Conservation (phyloP, 2,113 vertebrate genomes). For the Neoarius graeffei region DNA sequence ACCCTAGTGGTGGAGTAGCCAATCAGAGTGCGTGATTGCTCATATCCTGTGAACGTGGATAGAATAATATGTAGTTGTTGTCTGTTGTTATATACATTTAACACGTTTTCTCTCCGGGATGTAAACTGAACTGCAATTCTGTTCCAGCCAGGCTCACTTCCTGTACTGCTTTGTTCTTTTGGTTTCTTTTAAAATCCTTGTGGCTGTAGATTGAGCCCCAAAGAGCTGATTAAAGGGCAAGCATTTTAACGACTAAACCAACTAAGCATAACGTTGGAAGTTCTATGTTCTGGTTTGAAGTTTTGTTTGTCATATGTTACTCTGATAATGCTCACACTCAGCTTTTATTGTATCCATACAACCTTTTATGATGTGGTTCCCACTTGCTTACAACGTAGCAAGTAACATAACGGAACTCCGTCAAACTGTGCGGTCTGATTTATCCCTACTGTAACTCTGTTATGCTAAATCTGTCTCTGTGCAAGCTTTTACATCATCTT, state of each 20-base stretch:
- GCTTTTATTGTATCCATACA: constrained; percentile 31
- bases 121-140: not conserved
- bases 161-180: constrained; percentile 39
- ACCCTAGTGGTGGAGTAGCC: no score
- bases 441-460: constrained; percentile 10
- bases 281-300: not conserved
- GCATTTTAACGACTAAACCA: constrained; percentile 38
- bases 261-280: not conserved
- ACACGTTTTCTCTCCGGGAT: not conserved
- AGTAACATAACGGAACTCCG: not conserved
- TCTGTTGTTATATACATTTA: not conserved
- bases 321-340: constrained; percentile 3
- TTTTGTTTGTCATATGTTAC: constrained; percentile 10
- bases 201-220: constrained; percentile 15
- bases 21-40: no score
- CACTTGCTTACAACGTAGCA: constrained; percentile 3
- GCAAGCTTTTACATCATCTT: constrained; percentile 38
- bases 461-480: constrained; percentile 20
- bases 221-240: constrained; percentile 36
- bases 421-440: constrained; percentile 29
- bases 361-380: constrained; percentile 34
- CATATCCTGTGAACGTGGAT: no score
- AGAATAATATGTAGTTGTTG: no score
- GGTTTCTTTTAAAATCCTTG: constrained; percentile 29
- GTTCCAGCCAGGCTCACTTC: not conserved